These are phyloP conservation scores for Ophthalmolycus amberensis DNA, from an alignment of 2,113 vertebrate species.

Conservation along the genomic window DNA sequence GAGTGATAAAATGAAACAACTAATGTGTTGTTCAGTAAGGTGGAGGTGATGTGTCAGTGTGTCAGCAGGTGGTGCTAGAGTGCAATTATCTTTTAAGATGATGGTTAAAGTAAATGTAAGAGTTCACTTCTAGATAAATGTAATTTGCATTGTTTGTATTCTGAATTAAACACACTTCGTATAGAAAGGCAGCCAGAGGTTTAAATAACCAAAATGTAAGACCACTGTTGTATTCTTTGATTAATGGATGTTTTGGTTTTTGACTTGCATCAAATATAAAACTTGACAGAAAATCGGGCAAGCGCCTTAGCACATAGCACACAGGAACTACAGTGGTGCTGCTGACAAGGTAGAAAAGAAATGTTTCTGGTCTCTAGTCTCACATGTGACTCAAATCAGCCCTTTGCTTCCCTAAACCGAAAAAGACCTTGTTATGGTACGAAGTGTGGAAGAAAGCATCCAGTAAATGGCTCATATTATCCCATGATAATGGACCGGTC, in stretches of 20 bases:
- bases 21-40: background rate
- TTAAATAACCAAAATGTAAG: background rate
- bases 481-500: background rate
- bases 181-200: background rate
- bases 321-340: background rate
- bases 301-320: no score
- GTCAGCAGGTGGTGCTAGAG: constrained; percentile 64
- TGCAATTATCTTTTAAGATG: background rate
- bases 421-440: background rate
- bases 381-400: background rate
- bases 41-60: no score
- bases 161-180: background rate
- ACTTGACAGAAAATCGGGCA: background rate
- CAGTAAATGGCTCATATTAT: background rate
- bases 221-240: background rate
- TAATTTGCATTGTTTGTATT: background rate
- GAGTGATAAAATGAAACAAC: background rate
- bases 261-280: background rate
- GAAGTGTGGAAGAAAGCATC: background rate
- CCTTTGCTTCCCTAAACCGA: background rate
- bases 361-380: background rate
- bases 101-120: background rate
- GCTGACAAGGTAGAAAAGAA: background rate
- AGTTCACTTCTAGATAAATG: background rate
- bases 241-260: background rate